Evolutionary conservation across 2,797 vertebrate species (phyloP).

Genomic region (Cottoperca gobio): DNA sequence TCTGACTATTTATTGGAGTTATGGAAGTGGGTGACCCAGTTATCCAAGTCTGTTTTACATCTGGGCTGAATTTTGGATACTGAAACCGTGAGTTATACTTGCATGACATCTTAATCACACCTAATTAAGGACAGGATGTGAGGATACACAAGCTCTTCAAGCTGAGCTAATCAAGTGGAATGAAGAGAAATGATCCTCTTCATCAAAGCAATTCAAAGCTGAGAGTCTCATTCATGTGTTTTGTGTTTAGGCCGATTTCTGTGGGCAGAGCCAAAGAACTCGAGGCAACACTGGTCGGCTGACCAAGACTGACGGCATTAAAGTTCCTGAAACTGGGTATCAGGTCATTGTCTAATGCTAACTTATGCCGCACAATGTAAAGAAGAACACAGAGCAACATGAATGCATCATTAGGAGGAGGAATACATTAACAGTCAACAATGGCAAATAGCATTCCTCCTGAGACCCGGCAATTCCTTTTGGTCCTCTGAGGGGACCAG

Average conservation of each 20-base stretch:
- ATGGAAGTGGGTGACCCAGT: conserved; percentile 64
- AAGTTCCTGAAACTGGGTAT: not conserved
- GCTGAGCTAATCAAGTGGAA: conserved; percentile 13
- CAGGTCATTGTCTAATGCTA: too few relatives aligned
- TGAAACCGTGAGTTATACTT: conserved; percentile 22
- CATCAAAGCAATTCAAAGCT: conserved; percentile 1
- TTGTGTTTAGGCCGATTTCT: not conserved
- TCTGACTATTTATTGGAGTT: conserved; percentile 28
- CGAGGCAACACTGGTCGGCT: not conserved
- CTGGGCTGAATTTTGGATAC: conserved; percentile 56
- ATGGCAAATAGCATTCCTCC: too few relatives aligned
- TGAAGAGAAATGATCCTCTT: not conserved
- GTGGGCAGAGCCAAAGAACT: not conserved
- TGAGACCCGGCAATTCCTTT: too few relatives aligned
- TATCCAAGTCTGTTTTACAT: conserved; percentile 47
- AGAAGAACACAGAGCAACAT: too few relatives aligned
- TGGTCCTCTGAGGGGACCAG: too few relatives aligned
- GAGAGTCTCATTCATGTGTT: not conserved
- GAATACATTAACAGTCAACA: too few relatives aligned
- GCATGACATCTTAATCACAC: conserved; percentile 8
- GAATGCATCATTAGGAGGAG: too few relatives aligned
- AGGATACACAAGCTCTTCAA: not conserved
- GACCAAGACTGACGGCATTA: not conserved
- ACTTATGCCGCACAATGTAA: too few relatives aligned
- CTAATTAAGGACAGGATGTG: conserved; percentile 30